Evolutionary conservation across 2,797 vertebrate genomes (phyloP), one percentile per base, ranked within the genome.

Genomic region (Buceros bicornis): DNA sequence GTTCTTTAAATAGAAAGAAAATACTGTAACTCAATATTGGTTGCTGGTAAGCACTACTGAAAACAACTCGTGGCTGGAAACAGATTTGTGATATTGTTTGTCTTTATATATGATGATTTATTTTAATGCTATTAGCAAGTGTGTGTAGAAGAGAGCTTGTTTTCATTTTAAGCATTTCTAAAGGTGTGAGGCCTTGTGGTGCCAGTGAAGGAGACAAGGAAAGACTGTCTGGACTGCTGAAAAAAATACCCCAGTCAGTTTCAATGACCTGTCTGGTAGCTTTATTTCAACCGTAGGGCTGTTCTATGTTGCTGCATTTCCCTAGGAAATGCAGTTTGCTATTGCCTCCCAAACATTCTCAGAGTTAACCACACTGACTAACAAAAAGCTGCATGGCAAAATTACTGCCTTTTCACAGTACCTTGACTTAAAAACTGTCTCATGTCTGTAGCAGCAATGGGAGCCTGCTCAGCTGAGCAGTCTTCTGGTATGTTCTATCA

Each of bases 1-100:
- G 25, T 84, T 78, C 87, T 84, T 92, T 83, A 89, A 95, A 82
- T 74, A 95, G 88, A 81, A 93, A 21, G 42, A 84, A 82, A 94
- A 93, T 81, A 37, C 47, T 69, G 58, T 65, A 92, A 82, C 58
- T 70, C 42, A 74, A n/a, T 62, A 31, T 10, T 61, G 35, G 58
- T 16, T 87, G 37, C 80, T 93, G 42, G 80, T 94, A 89, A 96
- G 86, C 73, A 90, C 94, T 94, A 82, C 95, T 90, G 78, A 89
- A 94, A 95, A 33, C 65, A 37, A 0, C 50, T 74, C 7, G 1
- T 73, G n/a, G 16, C 25, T 84, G 40, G 61, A 82, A 93, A 82
- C 43, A 82, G 62, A 82, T 78, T 82, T 54, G 53, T 81, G 37
- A 77, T 48, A 70, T 56, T 90, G 66, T 86, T 90, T 69, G 45